Base-by-base conservation (phyloP, 2,797 vertebrate species). In the Eleutherodactylus coqui region DNA sequence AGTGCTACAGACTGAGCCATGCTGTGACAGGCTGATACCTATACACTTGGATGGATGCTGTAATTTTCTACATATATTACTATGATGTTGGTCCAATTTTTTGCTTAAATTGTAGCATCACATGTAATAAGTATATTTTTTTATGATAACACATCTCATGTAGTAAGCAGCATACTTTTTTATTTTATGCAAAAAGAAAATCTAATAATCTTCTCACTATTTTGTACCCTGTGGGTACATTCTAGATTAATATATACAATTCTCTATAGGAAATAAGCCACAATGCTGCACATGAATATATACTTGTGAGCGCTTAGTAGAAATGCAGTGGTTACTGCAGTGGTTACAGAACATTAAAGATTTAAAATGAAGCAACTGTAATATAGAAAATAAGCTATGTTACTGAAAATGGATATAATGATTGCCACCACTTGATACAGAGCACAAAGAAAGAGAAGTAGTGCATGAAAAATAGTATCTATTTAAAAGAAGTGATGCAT, bases 261-360 rank as follows among this genome's bases (percentile, higher is more conserved):
- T 41, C 3, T 72, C 19, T 75, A 49, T 47, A 41, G 10, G n/a
- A 21, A 60, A 60, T 9, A 3, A 14, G 8, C 8, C n/a, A 34
- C 47, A n/a, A 69, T 32, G 2, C 49, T 34, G 21, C 32, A 45
- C 3, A 19, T 19, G 19, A 3, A 64, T 64, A 80, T 45, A 80
- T 4, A 43, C 43, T 79, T 79, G 10, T 16, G 80, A 60, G 75
- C 41, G 10, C 69, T 62, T 47, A 34, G 38, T 27, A 60, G 36
- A 82, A 75, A 86, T 53, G 64, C 67, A 67, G 76, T 86, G 32
- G 70, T 76, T 60, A 86, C 79, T 53, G 64, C 67, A 67, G 76
- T 86, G 32, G 70, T 76, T 60, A 86, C 79, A 82, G 58, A 86
- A 75, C 85, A 86, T 86, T 82, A 86, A 86, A 86, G 55, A 82